These are phyloP conservation scores for Gymnarchus niloticus DNA, from an alignment of 2,113 vertebrate species.

Conservation along the genomic window DNA sequence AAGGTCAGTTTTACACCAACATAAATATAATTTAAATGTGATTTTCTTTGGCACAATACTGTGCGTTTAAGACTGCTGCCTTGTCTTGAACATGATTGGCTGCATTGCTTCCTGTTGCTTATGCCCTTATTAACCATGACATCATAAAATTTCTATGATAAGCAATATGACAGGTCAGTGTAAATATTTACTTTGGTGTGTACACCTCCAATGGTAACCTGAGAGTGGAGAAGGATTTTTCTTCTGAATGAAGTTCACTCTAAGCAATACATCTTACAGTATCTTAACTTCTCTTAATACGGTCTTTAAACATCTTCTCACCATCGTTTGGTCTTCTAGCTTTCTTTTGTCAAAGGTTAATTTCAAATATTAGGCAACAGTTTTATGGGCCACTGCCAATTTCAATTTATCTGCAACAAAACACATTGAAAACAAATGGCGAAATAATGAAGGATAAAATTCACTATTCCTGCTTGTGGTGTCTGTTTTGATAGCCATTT, in stretches of 20 bases:
- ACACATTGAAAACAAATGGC: not conserved
- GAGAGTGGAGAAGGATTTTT: not conserved
- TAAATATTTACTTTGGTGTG: constrained; percentile 29
- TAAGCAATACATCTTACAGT: not conserved
- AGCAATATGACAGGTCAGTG: not conserved
- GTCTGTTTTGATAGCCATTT: not conserved
- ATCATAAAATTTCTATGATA: not conserved
- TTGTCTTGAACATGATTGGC: not conserved
- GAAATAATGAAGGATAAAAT: not conserved
- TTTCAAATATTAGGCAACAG: not conserved
- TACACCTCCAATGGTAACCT: constrained; percentile 14
- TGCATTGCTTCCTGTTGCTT: not conserved
- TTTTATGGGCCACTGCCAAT: not conserved
- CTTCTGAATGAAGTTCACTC: not conserved
- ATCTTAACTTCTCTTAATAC: not conserved
- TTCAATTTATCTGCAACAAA: not conserved
- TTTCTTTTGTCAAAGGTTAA: not conserved
- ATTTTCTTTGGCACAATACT: too few species aligned
- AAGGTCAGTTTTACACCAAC: too few species aligned
- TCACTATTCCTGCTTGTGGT: too few species aligned
- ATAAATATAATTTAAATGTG: too few species aligned
- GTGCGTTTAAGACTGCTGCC: too few species aligned
- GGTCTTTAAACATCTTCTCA: not conserved
- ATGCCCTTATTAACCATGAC: not conserved
- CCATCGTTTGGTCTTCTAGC: not conserved